Base-by-base conservation (phyloP, 2,888 invertebrate genomes). In the Thelaira solivaga region DNA sequence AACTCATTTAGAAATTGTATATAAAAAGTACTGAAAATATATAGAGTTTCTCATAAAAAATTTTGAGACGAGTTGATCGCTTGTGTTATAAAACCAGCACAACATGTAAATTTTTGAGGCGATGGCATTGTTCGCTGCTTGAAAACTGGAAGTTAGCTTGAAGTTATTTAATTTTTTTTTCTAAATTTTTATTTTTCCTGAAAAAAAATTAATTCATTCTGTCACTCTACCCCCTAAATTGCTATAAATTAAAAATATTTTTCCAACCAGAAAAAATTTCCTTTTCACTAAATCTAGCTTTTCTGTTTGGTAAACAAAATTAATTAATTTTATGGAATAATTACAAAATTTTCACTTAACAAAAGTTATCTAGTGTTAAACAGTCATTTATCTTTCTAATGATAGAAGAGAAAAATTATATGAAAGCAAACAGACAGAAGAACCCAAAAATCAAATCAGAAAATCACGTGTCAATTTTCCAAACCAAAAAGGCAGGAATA, bases 341-440 rank as follows among this genome's bases (percentile, higher is more conserved):
- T 67, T 74, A 65, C 39, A 64, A 45, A 57, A 24, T 39, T 49
- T 51, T 41, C 31, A 20, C 24, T 57, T 24, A 20, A 45, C 7
- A 36, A 67, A 59, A 67, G 43, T n/a, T 67, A 53, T 51, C 41
- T 53, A 16, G 8, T 43, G 41, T 61, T 72, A 34, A 59, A 36
- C 36, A 78, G 41, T 71, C 64, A 78, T 78, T 78, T 74, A 74
- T 78, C 78, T 65, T 74, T 45, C 7, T 74, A 78, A 74, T 67
- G 20, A 69, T 8, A 20, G 4, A 11, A 22, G 4, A 22, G 13
- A 13, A 31, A 16, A 29, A 29, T 62, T 68, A 55, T 62, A 45
- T 4, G 41, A 31, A 59, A 6, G 11, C 1, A 24, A 26, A 20
- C 16, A 36, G n/a, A n/a, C n/a, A n/a, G n/a, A n/a, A n/a, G 24